These are phyloP conservation scores for Leptinotarsa lineolata DNA, from an alignment of 1,140 invertebrate species.

Conservation along the genomic window DNA sequence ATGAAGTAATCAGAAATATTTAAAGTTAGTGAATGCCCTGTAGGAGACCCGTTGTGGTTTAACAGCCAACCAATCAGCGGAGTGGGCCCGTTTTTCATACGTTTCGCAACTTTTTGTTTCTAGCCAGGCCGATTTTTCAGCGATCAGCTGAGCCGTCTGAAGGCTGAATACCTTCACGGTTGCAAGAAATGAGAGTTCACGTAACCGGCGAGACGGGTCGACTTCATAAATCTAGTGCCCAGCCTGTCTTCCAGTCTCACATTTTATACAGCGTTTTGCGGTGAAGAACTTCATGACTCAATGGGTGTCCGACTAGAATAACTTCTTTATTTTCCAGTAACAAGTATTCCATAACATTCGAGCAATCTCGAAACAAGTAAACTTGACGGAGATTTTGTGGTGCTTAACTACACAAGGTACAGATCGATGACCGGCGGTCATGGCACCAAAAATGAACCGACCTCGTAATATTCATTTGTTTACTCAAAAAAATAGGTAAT, in stretches of 20 bases:
- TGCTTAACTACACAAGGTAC: too few species aligned
- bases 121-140: neutral
- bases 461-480: too few species aligned
- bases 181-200: conserved; percentile 34
- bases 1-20: too few species aligned
- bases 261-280: conserved; percentile 1
- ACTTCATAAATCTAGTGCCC: conserved; percentile 17
- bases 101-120: neutral
- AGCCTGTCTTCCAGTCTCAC: neutral
- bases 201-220: conserved; percentile 29
- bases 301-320: neutral
- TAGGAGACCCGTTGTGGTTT: neutral
- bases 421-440: too few species aligned
- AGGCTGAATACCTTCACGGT: conserved; percentile 3
- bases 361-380: too few species aligned
- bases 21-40: too few species aligned
- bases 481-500: too few species aligned
- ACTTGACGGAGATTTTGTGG: too few species aligned
- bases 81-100: neutral
- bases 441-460: too few species aligned
- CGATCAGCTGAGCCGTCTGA: conserved; percentile 25
- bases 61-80: neutral
- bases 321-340: neutral
- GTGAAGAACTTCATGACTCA: conserved; percentile 16
- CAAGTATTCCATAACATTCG: too few species aligned